phyloP scores from a whole-genome alignment of 2,113 vertebrate species.

The Thunnus thynnus region DNA sequence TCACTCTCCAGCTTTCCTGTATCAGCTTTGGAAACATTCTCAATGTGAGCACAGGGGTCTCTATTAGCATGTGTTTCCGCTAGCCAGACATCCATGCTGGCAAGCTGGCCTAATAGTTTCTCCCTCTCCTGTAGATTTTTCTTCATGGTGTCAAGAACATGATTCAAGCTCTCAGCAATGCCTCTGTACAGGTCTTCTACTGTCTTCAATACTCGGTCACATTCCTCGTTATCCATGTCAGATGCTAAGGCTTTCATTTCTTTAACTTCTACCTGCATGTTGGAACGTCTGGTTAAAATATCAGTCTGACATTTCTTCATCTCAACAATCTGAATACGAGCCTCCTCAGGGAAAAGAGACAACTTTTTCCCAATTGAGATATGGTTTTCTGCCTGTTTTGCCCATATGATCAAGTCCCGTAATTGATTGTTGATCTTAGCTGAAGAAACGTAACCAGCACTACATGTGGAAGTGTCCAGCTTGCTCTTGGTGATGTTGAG shows the following conservation, averaged over 20 bases:
- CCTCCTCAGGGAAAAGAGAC: constrained; percentile 88
- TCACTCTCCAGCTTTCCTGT: constrained; percentile 75
- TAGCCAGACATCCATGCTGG: constrained; percentile 83
- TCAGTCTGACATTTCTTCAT: constrained; percentile 83
- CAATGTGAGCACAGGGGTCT: constrained; percentile 55
- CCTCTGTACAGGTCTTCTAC: constrained; percentile 85
- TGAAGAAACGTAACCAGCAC: constrained; percentile 48
- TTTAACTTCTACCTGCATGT: constrained; percentile 76
- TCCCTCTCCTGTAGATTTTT: constrained; percentile 84
- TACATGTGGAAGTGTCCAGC: constrained; percentile 29
- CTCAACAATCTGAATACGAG: constrained; percentile 85
- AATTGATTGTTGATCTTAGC: constrained; percentile 79
- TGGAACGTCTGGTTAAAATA: constrained; percentile 80
- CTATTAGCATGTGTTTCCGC: constrained; percentile 50
- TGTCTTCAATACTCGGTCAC: constrained; percentile 76
- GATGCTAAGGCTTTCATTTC: constrained; percentile 75
- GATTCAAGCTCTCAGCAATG: constrained; percentile 81
- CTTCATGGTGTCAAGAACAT: constrained; percentile 85
- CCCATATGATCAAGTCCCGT: constrained; percentile 85
- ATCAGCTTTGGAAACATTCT: constrained; percentile 62
- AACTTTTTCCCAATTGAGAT: constrained; percentile 73
- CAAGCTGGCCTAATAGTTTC: constrained; percentile 82
- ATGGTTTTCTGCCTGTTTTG: constrained; percentile 81
- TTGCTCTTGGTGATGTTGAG: constrained; percentile 78
- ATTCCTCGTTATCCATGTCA: constrained; percentile 69